Base-by-base conservation (phyloP, 2,888 invertebrate species). In the Baccha elongata region DNA sequence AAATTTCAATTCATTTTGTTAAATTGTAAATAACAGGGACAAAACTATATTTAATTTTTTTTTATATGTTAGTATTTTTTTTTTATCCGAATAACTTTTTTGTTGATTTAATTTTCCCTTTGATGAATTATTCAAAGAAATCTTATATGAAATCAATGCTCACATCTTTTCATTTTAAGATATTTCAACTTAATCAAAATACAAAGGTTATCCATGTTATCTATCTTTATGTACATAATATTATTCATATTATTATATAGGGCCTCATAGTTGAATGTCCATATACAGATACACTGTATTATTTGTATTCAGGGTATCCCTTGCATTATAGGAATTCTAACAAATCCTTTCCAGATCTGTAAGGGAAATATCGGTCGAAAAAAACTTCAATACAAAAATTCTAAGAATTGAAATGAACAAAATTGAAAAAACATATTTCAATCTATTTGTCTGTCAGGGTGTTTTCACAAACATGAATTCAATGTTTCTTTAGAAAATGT, bases 401-500 rank as follows among this genome's bases (percentile, higher is more conserved):
- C 26, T n/a, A n/a, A 53, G 8, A 37, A 46, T 26, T 48, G 44
- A 64, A n/a, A 64, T 26, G 35, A 44, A 48, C 32, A 64, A n/a
- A n/a, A n/a, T 64, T 46, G 17, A 44, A 64, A n/a, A 53, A 64
- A n/a, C n/a, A n/a, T n/a, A n/a, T 73, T 73, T 73, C 64, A 46
- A 73, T 62, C 50, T 42, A 62, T 71, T 71, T 62, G 52, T 62
- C 60, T 71, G 62, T 71, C 60, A 60, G 29, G n/a, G n/a, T n/a
- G n/a, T 15, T 50, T 29, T 23, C 26, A 40, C 5, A 35, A 13
- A 21, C 29, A 52, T 17, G 60, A 32, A 29, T 37, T 46, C 44
- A 26, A 11, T 23, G 23, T 48, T 21, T 46, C 23, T 8, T 13
- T 48, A 6, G 21, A 2, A 29, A 29, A 50, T n/a, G n/a, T n/a